These are phyloP conservation scores for Schizaphis graminum DNA, from an alignment of 2,888 invertebrate genomes.

Conservation along the genomic window DNA sequence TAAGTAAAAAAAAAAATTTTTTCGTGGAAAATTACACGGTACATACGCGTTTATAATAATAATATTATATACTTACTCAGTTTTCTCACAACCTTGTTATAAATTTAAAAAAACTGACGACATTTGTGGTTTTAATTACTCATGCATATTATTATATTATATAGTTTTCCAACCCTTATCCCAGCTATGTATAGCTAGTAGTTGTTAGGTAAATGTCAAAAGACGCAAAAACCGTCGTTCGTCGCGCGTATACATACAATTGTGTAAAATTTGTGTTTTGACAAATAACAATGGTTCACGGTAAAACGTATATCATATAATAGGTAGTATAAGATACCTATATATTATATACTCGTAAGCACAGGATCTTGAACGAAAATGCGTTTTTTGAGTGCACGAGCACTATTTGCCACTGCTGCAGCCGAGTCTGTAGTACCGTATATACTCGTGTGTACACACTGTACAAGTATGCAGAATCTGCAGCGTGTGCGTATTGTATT, in stretches of 20 bases:
- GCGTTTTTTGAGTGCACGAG: constrained; percentile 19
- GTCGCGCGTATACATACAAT: not conserved
- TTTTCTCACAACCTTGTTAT: not conserved
- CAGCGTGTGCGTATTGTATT: not conserved
- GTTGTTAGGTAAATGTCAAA: not conserved
- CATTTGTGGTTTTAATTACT: constrained; percentile 27
- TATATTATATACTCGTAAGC: not conserved
- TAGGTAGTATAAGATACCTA: not conserved
- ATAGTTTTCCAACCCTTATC: not conserved
- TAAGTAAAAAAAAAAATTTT: not conserved
- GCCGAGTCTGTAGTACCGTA: not conserved
- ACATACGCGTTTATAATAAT: not conserved
- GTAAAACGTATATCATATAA: not conserved
- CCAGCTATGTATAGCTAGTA: not conserved
- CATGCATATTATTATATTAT: not conserved
- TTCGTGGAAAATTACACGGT: not conserved
- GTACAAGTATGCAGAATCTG: not conserved
- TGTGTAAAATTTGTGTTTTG: too few species aligned
- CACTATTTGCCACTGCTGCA: not conserved
- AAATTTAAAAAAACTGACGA: constrained; percentile 15
- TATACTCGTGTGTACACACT: not conserved
- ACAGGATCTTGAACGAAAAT: constrained; percentile 14
- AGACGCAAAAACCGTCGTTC: not conserved
- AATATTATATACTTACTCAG: not conserved
- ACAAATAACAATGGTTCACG: not conserved